Evolutionary conservation across 1,140 invertebrate genomes (phyloP).

Genomic region (Musca domestica): DNA sequence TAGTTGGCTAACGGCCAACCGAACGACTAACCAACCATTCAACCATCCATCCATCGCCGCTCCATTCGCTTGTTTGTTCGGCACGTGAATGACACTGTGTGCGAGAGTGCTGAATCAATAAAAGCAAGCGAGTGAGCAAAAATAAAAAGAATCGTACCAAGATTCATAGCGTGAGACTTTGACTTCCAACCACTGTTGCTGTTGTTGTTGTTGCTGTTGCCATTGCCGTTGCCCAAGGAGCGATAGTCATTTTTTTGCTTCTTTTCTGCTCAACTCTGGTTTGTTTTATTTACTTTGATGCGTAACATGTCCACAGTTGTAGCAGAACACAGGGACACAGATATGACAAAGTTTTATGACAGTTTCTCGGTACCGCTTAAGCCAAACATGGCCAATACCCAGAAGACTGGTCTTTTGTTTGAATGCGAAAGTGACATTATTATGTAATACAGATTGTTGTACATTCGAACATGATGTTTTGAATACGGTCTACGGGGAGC

Average conservation of each 20-base stretch:
- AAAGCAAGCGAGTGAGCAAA: neutral
- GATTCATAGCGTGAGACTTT: slow-evolving; percentile 14
- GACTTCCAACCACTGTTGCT: neutral
- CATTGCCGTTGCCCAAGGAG: neutral
- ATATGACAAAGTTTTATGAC: neutral
- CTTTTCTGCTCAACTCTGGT: too few relatives aligned
- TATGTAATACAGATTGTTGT: too few relatives aligned
- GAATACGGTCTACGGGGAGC: too few relatives aligned
- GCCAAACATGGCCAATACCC: too few relatives aligned
- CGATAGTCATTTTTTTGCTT: neutral
- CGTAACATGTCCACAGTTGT: too few relatives aligned
- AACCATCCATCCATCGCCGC: too few relatives aligned
- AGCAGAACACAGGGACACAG: neutral
- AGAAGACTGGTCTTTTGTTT: too few relatives aligned
- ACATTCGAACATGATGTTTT: too few relatives aligned
- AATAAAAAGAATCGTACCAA: neutral
- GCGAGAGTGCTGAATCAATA: slow-evolving; percentile 1
- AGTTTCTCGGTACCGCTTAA: neutral
- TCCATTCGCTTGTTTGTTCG: too few relatives aligned
- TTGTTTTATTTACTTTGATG: too few relatives aligned
- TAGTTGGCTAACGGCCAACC: slow-evolving; percentile 11
- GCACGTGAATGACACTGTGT: neutral
- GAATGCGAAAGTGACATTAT: too few relatives aligned
- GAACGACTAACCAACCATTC: neutral
- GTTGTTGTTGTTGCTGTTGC: neutral